phyloP scores from a whole-genome alignment of 2,888 invertebrate genomes.

The Gasteruption jaculator region DNA sequence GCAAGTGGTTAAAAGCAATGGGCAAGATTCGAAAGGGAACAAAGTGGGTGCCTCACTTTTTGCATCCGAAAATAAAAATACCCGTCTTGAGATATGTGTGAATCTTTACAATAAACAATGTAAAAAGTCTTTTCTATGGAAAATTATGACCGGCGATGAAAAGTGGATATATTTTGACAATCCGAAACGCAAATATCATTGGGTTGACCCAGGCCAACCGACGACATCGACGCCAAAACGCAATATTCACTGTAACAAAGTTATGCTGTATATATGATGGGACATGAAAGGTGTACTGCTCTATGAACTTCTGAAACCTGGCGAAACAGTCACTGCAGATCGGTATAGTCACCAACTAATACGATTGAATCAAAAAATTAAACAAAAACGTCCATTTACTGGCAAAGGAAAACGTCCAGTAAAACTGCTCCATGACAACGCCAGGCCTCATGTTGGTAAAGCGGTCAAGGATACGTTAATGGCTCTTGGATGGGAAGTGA shows the following conservation, averaged over 20 bases:
- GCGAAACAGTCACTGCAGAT: slow-evolving; percentile 7
- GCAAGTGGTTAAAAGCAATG: no score
- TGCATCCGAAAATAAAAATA: slow-evolving; percentile 6
- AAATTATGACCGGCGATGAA: no score
- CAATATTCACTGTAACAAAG: slow-evolving; percentile 6
- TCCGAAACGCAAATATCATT: not conserved
- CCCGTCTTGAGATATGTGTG: not conserved
- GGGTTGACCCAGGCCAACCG: slow-evolving; percentile 5
- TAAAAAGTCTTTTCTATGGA: no score
- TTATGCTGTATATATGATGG: slow-evolving; percentile 6
- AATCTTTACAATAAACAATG: not conserved
- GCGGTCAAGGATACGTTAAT: no score
- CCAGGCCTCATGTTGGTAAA: slow-evolving; percentile 4
- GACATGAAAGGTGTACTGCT: no score
- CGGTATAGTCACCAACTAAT: not conserved
- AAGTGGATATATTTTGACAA: no score
- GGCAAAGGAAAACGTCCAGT: slow-evolving; percentile 5
- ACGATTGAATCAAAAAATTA: not conserved
- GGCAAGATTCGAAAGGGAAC: slow-evolving; percentile 7
- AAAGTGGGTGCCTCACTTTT: slow-evolving; percentile 5
- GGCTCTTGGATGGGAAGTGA: slow-evolving; percentile 2
- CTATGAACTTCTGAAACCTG: no score
- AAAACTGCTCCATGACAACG: no score
- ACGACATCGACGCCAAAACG: slow-evolving; percentile 3
- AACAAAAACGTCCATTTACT: no score